Base-by-base conservation (phyloP, 2,888 invertebrate genomes). In the Arrhopalites spinosus region DNA sequence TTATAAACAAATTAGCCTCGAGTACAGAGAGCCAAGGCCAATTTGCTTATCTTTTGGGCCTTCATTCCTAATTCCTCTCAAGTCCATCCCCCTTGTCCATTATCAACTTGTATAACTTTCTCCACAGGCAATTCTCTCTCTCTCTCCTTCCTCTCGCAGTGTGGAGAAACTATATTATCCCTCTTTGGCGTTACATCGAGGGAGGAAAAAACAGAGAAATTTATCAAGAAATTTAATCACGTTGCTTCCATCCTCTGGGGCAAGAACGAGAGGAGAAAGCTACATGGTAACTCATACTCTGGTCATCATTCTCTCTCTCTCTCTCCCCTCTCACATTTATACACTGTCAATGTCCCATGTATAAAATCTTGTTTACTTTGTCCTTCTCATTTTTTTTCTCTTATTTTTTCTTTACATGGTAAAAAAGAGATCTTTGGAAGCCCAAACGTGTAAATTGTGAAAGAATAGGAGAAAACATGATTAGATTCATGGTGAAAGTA, bases 1-100 rank as follows among this genome's bases (percentile, higher is more conserved):
- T 43, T 67, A 67, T 67, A 36, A 67, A 67, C 67, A 45, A 67
- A 67, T 67, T 67, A 36, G 66, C n/a, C 25, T 5, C 5, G 23
- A 20, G 20, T 43, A 45, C 3, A 11, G 36, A 11, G 36, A 36
- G 20, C 5, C 50, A 67, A 47, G 50, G 67, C 45, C 67, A 67
- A 67, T 67, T 67, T 67, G n/a, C 67, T 67, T 67, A 67, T 67
- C 67, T 20, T 20, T 36, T 5, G 20, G 23, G 20, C 23, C 43
- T 47, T 67, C 67, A 8, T 67, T 67, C 36, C 20, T 13, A 30
- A 11, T 23, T 45, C 50, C 45, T n/a, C 11, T 30, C 27, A 20
- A 29, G 17, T 25, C n/a, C 50, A 23, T 50, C 50, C 50, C n/a
- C 3, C 15, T 17, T 50, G 15, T 50, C 50, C n/a, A 50, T n/a